phyloP scores from a whole-genome alignment of 2,888 invertebrate species.

The Ernsta delagoae region DNA sequence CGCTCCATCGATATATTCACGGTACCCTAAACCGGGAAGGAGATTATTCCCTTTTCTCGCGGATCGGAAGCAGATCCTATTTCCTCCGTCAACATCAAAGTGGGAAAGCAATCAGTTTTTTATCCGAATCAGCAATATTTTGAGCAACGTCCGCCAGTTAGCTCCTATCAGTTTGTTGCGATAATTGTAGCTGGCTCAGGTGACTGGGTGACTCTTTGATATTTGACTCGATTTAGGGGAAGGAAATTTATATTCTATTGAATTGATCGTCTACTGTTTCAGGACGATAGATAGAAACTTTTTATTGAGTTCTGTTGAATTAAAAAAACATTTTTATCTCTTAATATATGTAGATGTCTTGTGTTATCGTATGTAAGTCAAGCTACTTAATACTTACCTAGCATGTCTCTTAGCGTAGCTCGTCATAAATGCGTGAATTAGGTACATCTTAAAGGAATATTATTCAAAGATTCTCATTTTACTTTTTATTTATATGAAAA shows the following conservation, averaged over 20 bases:
- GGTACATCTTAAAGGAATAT: no score
- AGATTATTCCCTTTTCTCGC: conserved; percentile 80
- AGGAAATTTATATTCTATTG: not conserved
- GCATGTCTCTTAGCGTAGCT: no score
- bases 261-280: no score
- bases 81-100: conserved; percentile 84
- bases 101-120: conserved; percentile 82
- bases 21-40: conserved; percentile 72
- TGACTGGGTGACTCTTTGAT: conserved; percentile 24
- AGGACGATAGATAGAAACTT: no score
- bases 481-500: no score
- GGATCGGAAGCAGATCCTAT: conserved; percentile 83
- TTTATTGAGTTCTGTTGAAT: not conserved
- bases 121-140: conserved; percentile 82
- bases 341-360: no score
- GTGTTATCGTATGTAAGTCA: no score
- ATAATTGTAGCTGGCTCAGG: conserved; percentile 44
- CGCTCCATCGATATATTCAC: conserved; percentile 35
- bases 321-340: no score
- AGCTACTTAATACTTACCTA: no score
- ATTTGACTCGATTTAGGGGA: conserved; percentile 14
- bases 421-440: no score
- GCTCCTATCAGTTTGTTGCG: conserved; percentile 47
- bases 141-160: conserved; percentile 72
- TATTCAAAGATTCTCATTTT: no score